phyloP scores from a whole-genome alignment of 2,797 vertebrate species.

The Megaceryle alcyon region DNA sequence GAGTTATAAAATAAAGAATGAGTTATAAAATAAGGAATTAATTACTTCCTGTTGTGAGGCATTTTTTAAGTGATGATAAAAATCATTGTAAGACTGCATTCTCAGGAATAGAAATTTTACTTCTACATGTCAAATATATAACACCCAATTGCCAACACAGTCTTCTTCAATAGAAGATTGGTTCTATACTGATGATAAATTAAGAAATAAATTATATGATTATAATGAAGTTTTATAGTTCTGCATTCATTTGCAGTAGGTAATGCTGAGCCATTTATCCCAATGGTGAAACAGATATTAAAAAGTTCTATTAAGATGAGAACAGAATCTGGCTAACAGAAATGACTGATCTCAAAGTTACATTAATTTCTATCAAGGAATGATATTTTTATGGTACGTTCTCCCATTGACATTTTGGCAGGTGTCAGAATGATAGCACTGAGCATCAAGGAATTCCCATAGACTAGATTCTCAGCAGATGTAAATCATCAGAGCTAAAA shows the following conservation, averaged over 20 bases:
- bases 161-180: not conserved
- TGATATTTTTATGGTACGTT: conserved; percentile 41
- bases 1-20: not conserved
- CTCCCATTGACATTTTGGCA: conserved; percentile 44
- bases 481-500: conserved; percentile 44
- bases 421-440: conserved; percentile 30
- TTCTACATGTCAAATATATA: not conserved
- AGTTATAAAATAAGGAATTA: not conserved
- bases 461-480: conserved; percentile 25
- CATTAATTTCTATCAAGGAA: conserved; percentile 1
- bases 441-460: conserved; percentile 23
- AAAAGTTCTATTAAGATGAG: conserved; percentile 23
- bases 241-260: conserved; percentile 11
- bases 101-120: not conserved
- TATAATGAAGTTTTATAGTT: conserved; percentile 17
- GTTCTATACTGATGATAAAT: not conserved
- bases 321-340: conserved; percentile 11
- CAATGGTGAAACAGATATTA: conserved; percentile 30
- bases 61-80: not conserved
- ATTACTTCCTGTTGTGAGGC: not conserved
- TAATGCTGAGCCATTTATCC: conserved; percentile 37
- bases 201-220: conserved; percentile 40
- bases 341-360: conserved; percentile 18
- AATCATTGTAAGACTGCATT: not conserved
- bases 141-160: not conserved